A percentile compares a stretch with the other conserved stretches of the same genome.
Evolutionary conservation across 2,113 vertebrate genomes (phyloP).

Genomic region (Petromus typicus): DNA sequence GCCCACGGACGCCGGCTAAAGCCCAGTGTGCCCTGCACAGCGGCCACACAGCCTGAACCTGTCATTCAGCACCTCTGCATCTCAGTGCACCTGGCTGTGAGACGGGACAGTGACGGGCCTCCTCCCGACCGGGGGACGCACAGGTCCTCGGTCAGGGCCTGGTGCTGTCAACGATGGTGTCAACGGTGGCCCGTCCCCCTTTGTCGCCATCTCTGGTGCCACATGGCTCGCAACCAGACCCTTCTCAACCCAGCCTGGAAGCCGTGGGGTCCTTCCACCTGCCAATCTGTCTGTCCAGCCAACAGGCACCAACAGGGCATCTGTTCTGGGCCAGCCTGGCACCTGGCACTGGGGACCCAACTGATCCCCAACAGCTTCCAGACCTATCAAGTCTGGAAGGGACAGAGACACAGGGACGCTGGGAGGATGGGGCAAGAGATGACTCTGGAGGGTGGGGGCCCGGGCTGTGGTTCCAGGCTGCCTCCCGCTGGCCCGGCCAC

Average conservation of each 20-base stretch:
- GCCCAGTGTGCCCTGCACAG: rapidly evolving
- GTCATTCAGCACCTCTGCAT: rapidly evolving
- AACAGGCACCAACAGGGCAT: no score
- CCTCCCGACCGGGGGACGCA: neutral
- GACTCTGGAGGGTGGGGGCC: rapidly evolving
- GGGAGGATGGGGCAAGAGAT: rapidly evolving
- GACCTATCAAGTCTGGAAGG: neutral
- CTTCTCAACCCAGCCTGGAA: rapidly evolving
- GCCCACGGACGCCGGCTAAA: rapidly evolving
- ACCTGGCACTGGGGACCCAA: neutral
- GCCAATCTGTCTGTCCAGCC: neutral
- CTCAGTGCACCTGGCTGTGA: neutral
- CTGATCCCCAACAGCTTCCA: neutral
- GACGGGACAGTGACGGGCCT: rapidly evolving
- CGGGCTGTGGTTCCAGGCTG: neutral
- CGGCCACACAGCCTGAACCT: rapidly evolving
- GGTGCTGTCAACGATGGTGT: rapidly evolving
- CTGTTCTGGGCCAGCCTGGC: rapidly evolving
- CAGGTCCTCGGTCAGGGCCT: rapidly evolving
- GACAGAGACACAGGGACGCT: neutral
- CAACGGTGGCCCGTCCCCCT: neutral
- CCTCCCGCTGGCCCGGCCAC: neutral
- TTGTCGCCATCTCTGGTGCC: neutral
- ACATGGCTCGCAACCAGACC: rapidly evolving
- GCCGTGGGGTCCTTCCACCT: rapidly evolving